phyloP scores from a whole-genome alignment of 2,797 vertebrate species.

The Pseudotriccus pelzelni region DNA sequence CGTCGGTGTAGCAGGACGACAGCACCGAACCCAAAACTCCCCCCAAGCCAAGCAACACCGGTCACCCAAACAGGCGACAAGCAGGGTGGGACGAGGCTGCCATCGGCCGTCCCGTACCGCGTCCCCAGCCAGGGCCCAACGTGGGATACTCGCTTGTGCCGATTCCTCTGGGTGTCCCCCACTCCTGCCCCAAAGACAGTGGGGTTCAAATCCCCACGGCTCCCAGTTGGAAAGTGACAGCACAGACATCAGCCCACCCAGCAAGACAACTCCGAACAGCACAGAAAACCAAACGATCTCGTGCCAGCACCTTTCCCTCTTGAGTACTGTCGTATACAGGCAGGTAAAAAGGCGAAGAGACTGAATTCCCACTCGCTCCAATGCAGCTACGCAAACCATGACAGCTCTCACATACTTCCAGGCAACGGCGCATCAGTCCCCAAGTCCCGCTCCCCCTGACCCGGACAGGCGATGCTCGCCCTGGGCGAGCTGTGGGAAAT shows the following conservation, averaged over 20 bases:
- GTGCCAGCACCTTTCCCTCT: not conserved
- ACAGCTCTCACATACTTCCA: not conserved
- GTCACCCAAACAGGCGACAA: not conserved
- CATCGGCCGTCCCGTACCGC: not conserved
- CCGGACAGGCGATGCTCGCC: not conserved
- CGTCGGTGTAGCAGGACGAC: not conserved
- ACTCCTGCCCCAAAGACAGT: not conserved
- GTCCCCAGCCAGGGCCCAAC: not conserved
- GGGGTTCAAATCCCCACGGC: not conserved
- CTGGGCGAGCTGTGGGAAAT: not conserved
- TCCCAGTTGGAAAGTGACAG: not conserved
- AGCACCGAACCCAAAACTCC: not conserved
- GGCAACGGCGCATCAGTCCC: not conserved
- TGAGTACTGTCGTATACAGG: not conserved
- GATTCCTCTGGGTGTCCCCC: too few relatives aligned
- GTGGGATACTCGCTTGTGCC: not conserved
- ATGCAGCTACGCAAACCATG: not conserved
- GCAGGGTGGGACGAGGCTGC: not conserved
- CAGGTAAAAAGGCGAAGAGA: not conserved
- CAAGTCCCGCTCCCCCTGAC: not conserved
- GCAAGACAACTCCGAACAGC: not conserved
- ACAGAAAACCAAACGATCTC: not conserved
- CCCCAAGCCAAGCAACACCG: not conserved
- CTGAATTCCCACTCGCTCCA: not conserved
- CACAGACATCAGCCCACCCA: not conserved